Evolutionary conservation across 2,113 vertebrate species (phyloP).

Genomic region (Callipepla californica): DNA sequence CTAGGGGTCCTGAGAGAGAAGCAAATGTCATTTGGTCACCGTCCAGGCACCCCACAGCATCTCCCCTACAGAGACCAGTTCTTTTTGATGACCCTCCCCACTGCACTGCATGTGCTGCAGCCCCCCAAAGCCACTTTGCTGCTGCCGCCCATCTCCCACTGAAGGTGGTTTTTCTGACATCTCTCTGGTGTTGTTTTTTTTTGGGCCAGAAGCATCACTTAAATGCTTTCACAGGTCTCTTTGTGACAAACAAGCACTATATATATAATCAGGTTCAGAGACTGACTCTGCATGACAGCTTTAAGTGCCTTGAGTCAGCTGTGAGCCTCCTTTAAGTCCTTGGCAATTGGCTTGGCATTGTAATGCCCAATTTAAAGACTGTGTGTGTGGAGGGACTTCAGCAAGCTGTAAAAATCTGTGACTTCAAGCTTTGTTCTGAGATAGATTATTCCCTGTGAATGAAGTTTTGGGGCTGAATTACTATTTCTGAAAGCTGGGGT

Average conservation of each 20-base stretch:
- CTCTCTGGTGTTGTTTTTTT: no score
- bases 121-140: background rate
- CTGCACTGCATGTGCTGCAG: background rate
- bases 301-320: background rate
- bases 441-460: background rate
- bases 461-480: background rate
- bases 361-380: background rate
- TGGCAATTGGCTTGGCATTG: fast-evolving
- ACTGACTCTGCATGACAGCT: background rate
- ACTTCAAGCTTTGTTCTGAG: slow-evolving; percentile 5
- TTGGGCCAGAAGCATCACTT: background rate
- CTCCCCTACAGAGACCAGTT: background rate
- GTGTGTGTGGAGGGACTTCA: background rate
- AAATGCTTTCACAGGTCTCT: background rate
- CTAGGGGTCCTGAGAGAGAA: background rate
- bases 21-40: fast-evolving
- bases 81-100: background rate
- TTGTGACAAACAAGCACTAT: background rate
- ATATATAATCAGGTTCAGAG: background rate
- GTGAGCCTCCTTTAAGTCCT: background rate
- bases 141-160: background rate
- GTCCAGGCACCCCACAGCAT: background rate
- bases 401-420: background rate
- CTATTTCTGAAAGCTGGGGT: background rate
- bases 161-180: fast-evolving